A percentile compares a stretch with the other conserved stretches of the same genome.
These are phyloP conservation scores for Pseudeuparius sepicola DNA, from an alignment of 2,888 invertebrate genomes.

Conservation along the genomic window DNA sequence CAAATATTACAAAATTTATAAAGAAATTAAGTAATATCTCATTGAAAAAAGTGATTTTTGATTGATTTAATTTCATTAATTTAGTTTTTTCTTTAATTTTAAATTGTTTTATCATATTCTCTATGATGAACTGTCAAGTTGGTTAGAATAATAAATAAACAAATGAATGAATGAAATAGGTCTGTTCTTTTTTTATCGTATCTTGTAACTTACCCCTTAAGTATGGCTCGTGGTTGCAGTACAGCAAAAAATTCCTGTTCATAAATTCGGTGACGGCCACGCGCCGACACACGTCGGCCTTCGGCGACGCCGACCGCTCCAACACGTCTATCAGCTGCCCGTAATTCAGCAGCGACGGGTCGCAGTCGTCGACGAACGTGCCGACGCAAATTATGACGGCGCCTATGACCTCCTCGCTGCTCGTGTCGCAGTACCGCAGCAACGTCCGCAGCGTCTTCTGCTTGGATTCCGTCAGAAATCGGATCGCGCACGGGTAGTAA, in stretches of 20 bases:
- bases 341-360: slow-evolving; percentile 25
- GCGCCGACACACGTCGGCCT: slow-evolving; percentile 28
- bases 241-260: slow-evolving; percentile 24
- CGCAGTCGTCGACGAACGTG: slow-evolving; percentile 27
- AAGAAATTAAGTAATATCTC: no score
- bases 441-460: slow-evolving; percentile 31
- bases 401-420: slow-evolving; percentile 32
- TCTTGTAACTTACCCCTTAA: slow-evolving; percentile 23
- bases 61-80: no score
- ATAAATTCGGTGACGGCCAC: slow-evolving; percentile 29
- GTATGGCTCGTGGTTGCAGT: slow-evolving; percentile 25
- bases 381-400: slow-evolving; percentile 31
- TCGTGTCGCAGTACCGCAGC: slow-evolving; percentile 26
- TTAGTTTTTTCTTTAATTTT: no score
- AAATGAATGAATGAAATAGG: slow-evolving; percentile 7
- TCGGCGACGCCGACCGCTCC: slow-evolving; percentile 28
- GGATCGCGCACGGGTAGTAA: slow-evolving; percentile 33
- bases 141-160: no score
- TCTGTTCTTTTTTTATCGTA: no score
- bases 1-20: no score
- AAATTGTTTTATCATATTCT: no score
- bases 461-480: slow-evolving; percentile 24
- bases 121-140: no score
- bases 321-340: slow-evolving; percentile 27
- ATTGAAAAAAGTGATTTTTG: no score